Evolutionary conservation across 1,140 invertebrate genomes (phyloP), one percentile per base, ranked within the genome.

Genomic region (Anastatus disparis): DNA sequence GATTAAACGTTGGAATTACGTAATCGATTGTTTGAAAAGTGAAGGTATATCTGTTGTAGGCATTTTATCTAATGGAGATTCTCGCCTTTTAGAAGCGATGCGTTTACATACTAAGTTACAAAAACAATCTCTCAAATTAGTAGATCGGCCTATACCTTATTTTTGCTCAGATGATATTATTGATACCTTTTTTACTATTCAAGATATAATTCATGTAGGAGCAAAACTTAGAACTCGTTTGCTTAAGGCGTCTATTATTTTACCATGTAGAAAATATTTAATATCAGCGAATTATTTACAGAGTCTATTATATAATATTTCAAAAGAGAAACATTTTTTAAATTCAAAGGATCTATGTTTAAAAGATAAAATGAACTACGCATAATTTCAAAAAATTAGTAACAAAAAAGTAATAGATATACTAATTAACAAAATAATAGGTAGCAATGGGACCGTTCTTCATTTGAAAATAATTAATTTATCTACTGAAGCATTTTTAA

Each of bases 341-440:
- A 53, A 8, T 7, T 26, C 50, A 40, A 42, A 55, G 2, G 63
- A 66, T 27, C 8, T 66, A 8, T 66, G 10, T 13, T n/a, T 10
- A 27, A 66, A 55, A 44, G 50, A 67, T 15, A 67, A 67, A 67
- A 46, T 67, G 40, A 56, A 29, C 50, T 71, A 64, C 50, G 24
- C 24, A 26, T 72, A 67, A 0, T 62, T 70, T 40, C 1, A 50
- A 20, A 74, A 67, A 59, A 70, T 66, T 44, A 35, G 31, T 35
- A 4, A 35, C 4, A 35, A 35, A 6, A 35, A 35, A 35, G 10
- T 35, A 35, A 35, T 35, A 4, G 10, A 35, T 35, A 6, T 35
- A 35, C 10, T 35, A 35, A 35, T 35, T 35, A 4, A 35, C 4
- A 4, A 35, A 35, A 35, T 35, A 6, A 4, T 10, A 10, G 31